These are phyloP conservation scores for Ophion ellenae DNA, from an alignment of 2,888 invertebrate species.

Conservation along the genomic window DNA sequence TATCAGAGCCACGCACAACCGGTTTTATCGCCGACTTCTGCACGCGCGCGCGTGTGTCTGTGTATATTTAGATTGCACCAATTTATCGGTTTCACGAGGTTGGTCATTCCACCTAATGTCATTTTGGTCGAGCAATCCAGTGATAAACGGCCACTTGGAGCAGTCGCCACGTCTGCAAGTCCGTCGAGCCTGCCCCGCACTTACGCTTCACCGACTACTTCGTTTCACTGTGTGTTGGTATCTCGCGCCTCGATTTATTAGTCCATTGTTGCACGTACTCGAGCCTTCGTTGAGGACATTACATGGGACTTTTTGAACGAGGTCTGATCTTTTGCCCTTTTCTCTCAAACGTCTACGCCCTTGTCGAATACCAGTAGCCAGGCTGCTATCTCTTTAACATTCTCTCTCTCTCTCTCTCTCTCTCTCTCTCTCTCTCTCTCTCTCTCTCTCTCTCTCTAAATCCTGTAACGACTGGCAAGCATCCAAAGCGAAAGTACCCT, in stretches of 20 bases:
- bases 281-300: conserved; percentile 62
- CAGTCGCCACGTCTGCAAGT: conserved; percentile 71
- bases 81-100: conserved; percentile 18
- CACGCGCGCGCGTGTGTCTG: neutral
- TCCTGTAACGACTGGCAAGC: conserved; percentile 55
- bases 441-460: conserved; percentile 17
- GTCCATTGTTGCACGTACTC: conserved; percentile 66
- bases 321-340: neutral
- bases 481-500: conserved; percentile 57
- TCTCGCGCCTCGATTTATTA: conserved; percentile 63
- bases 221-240: neutral
- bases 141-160: conserved; percentile 81
- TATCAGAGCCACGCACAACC: neutral
- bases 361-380: neutral
- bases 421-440: conserved; percentile 15
- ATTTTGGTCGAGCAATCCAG: conserved; percentile 70
- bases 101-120: conserved; percentile 14
- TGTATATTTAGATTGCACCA: conserved; percentile 3
- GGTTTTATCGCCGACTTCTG: neutral
- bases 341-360: conserved; percentile 5
- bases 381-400: neutral
- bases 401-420: neutral
- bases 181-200: neutral
- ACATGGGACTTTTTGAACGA: conserved; percentile 64
- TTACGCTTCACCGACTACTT: neutral